A percentile compares a stretch with the other conserved stretches of the same genome.
These are phyloP conservation scores for Diplazon laetatorius DNA, from an alignment of 2,888 invertebrate species.

Conservation along the genomic window DNA sequence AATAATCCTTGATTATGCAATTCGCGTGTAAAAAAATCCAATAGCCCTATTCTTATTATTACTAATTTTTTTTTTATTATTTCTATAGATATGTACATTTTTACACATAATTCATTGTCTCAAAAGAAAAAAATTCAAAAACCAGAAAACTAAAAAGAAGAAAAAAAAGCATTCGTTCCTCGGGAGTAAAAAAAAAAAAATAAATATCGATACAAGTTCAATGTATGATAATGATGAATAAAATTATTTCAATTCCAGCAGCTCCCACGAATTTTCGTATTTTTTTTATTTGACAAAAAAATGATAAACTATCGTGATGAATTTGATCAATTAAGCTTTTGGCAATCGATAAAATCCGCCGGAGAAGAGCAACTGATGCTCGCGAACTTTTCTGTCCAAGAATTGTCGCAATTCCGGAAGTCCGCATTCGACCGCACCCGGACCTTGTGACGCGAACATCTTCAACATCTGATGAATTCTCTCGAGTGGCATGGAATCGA, in stretches of 20 bases:
- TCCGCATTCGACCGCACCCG: slow-evolving; percentile 93
- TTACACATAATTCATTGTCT: slow-evolving; percentile 2
- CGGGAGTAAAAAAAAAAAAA: slow-evolving; percentile 19
- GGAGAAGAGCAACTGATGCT: slow-evolving; percentile 92
- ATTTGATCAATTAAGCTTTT: slow-evolving; percentile 83
- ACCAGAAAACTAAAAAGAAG: too few species aligned
- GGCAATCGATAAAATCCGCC: slow-evolving; percentile 95
- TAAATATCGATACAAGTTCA: background rate
- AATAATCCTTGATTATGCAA: slow-evolving; percentile 67
- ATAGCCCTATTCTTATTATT: background rate
- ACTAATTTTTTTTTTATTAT: slow-evolving; percentile 31
- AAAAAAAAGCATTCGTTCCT: background rate
- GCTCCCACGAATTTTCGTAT: too few species aligned
- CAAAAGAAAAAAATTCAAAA: slow-evolving; percentile 6
- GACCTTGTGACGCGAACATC: slow-evolving; percentile 97
- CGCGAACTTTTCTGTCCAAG: slow-evolving; percentile 95
- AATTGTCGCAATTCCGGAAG: slow-evolving; percentile 94
- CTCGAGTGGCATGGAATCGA: slow-evolving; percentile 95
- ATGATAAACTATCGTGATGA: too few species aligned
- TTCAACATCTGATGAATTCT: slow-evolving; percentile 98
- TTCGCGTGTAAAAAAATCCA: slow-evolving; percentile 27
- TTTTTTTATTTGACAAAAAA: background rate
- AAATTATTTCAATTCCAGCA: background rate
- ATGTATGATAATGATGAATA: slow-evolving; percentile 25
- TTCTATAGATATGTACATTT: slow-evolving; percentile 42